Percentiles rank a stretch among this genome's conserved stretches.
Conservation (phyloP, 2,888 invertebrate species). For the Oeneis ivallda region DNA sequence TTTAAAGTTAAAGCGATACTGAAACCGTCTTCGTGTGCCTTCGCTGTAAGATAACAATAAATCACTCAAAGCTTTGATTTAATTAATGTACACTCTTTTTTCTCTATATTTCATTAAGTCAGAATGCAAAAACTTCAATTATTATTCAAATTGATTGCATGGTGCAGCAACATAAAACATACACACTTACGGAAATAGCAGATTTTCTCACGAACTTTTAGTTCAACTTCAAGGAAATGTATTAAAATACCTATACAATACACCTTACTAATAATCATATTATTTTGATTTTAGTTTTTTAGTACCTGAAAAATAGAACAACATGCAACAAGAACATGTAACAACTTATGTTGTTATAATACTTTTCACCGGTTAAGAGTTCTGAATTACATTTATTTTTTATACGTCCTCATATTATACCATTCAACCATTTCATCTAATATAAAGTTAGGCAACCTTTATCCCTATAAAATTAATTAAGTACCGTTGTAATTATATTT, state of each 20-base stretch:
- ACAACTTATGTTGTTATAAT: too few species aligned
- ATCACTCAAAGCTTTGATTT: neutral
- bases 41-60: neutral
- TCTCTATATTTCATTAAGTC: too few species aligned
- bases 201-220: neutral
- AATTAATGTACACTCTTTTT: neutral
- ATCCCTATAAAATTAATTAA: conserved; percentile 2
- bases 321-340: too few species aligned
- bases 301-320: too few species aligned
- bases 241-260: neutral
- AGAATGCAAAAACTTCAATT: conserved; percentile 1
- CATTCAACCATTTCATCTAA: neutral
- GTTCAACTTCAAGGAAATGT: conserved; percentile 1
- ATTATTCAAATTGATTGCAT: conserved; percentile 8
- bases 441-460: neutral
- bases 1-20: too few species aligned
- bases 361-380: too few species aligned
- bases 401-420: too few species aligned
- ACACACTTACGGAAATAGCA: neutral
- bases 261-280: too few species aligned
- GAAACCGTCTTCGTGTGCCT: too few species aligned
- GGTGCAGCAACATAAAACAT: conserved; percentile 7
- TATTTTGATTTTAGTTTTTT: too few species aligned
- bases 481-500: neutral
- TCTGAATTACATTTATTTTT: too few species aligned